These are phyloP conservation scores for Drosophila guanche DNA, from an alignment of 1,140 invertebrate genomes.

Conservation along the genomic window DNA sequence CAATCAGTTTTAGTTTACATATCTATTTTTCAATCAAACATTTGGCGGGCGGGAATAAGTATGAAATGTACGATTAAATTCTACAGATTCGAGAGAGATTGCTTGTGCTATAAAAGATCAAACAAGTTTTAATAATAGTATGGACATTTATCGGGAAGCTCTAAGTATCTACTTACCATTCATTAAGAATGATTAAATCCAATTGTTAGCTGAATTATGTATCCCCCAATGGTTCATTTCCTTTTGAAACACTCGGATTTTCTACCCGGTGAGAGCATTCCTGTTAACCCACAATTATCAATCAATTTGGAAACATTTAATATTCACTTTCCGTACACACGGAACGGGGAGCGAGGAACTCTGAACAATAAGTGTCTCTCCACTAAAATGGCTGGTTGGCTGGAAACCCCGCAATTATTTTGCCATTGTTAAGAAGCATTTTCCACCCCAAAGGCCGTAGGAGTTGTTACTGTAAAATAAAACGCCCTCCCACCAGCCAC, in stretches of 20 bases:
- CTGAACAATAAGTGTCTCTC: conserved; percentile 39
- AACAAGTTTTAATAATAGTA: no score
- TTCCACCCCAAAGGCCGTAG: neutral
- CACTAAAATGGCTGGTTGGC: conserved; percentile 58
- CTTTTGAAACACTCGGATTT: no score
- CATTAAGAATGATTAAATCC: no score
- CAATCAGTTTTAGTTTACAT: neutral
- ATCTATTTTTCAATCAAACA: neutral
- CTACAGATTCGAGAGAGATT: no score
- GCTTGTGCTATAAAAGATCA: no score
- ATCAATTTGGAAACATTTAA: conserved; percentile 44
- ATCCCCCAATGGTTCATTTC: neutral
- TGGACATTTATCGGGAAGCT: neutral
- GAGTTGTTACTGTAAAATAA: neutral
- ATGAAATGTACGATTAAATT: no score
- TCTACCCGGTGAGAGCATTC: neutral
- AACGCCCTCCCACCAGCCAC: conserved; percentile 21
- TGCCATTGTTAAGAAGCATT: conserved; percentile 63
- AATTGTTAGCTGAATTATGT: neutral
- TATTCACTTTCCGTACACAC: conserved; percentile 10
- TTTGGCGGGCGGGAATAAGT: no score
- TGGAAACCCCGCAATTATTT: conserved; percentile 74
- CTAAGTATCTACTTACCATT: neutral
- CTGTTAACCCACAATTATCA: conserved; percentile 25
- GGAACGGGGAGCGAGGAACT: neutral